Percentiles rank a stretch among this genome's conserved stretches.
phyloP scores from a whole-genome alignment of 2,113 vertebrate genomes.

The Cromileptes altivelis region DNA sequence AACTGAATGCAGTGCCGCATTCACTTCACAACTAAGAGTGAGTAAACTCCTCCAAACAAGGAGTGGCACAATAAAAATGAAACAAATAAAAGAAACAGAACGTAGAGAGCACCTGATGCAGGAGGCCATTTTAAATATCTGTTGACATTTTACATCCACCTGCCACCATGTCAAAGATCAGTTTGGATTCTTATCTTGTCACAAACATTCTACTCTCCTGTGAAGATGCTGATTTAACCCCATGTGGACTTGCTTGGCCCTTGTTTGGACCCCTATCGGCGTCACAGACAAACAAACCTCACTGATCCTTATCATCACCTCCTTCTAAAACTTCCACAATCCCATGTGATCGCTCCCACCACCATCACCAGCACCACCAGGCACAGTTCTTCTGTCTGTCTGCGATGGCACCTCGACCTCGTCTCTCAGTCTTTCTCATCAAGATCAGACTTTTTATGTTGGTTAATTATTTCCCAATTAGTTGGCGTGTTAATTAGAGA shows the following conservation, averaged over 20 bases:
- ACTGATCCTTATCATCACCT: not conserved
- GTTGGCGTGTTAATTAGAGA: conserved; percentile 73
- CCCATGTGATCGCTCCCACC: not conserved
- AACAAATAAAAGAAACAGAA: too few species aligned
- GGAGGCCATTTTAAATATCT: too few species aligned
- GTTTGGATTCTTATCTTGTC: too few species aligned
- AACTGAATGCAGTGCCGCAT: too few species aligned
- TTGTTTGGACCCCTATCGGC: not conserved
- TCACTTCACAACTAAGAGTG: too few species aligned
- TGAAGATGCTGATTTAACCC: not conserved
- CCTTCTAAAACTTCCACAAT: not conserved
- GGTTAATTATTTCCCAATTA: conserved; percentile 75
- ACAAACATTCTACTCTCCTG: too few species aligned
- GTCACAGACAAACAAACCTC: not conserved
- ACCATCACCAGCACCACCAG: not conserved
- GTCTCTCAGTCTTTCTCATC: conserved; percentile 40
- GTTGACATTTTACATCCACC: not conserved
- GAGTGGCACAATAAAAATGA: too few species aligned
- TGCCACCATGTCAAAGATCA: not conserved
- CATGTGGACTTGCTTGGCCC: not conserved
- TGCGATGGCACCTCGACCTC: conserved; percentile 4
- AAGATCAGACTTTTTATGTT: conserved; percentile 55
- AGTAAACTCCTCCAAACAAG: too few species aligned
- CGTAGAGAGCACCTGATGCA: too few species aligned
- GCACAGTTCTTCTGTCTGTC: not conserved